Evolutionary conservation across 2,113 vertebrate species (phyloP), one percentile per base, ranked within the genome.

Genomic region (Pterocles gutturalis): DNA sequence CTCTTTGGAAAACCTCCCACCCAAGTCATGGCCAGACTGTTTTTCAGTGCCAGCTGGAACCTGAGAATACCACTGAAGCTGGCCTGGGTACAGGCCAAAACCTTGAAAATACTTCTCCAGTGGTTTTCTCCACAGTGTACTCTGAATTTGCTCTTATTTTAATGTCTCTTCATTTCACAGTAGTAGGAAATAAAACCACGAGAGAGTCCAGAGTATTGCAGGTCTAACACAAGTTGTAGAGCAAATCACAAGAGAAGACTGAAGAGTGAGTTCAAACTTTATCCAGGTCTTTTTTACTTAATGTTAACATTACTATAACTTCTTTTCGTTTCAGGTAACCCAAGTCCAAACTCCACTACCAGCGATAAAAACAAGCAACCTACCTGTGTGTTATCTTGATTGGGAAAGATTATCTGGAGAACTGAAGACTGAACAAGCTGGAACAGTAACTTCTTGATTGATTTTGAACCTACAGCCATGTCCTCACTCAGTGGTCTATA

Each of bases 361-460:
- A 96, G 92, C 0, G 96, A 96, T 61, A 98, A 96, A 97, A 94
- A 34, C 94, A 98, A 97, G 83, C 96, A 95, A 41, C 85, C 97
- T 81, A 45, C 89, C 53, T 98, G 97, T 89, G 96, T 98, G 53
- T 83, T 98, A 76, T 97, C 97, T 85, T 98, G 95, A 98, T 79
- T 49, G 53, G 53, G 83, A 92, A 91, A 33, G 55, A 78, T 21
- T 49, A 41, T 62, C 73, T 79, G 96, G 84, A 94, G 89, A 90
- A 49, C 81, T 79, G 75, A 84, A 95, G 89, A 87, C 79, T 83
- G 78, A 90, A 76, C 77, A 72, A 90, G 58, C 55, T 96, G 93
- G 73, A 96, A 89, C 70, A 65, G 86, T 85, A 85, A 90, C 41
- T 87, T 94, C 43, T 82, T 60, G 67, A 95, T 53, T 83, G 65